These are phyloP conservation scores for Seriola aureovittata DNA, from an alignment of 2,113 vertebrate species.

Conservation along the genomic window DNA sequence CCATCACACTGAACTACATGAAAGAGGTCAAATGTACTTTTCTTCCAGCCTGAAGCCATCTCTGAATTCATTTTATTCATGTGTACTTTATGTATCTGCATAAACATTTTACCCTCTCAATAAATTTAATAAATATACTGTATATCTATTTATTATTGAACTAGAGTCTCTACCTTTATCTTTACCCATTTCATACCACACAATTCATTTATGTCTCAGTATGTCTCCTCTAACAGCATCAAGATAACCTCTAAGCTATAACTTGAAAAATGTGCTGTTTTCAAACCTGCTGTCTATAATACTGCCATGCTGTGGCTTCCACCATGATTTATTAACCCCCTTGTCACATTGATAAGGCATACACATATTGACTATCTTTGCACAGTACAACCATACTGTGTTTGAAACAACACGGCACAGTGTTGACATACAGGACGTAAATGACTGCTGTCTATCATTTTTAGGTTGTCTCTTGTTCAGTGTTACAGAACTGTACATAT, in stretches of 20 bases:
- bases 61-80: too few species aligned
- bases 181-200: neutral
- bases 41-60: too few species aligned
- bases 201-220: neutral
- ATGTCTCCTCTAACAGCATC: neutral
- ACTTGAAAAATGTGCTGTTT: neutral
- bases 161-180: neutral
- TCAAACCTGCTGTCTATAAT: neutral
- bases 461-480: neutral
- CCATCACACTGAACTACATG: too few species aligned
- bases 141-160: neutral
- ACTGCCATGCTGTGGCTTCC: neutral
- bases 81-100: too few species aligned
- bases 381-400: neutral
- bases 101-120: neutral
- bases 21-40: too few species aligned
- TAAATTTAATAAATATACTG: neutral
- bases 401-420: neutral
- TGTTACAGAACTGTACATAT: neutral
- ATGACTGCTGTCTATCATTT: neutral
- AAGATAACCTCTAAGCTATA: neutral
- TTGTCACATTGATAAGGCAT: conserved; percentile 7
- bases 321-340: conserved; percentile 10
- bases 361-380: conserved; percentile 5
- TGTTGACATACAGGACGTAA: conserved; percentile 15